Conservation (phyloP, 2,888 invertebrate genomes). For the Macaria notata region DNA sequence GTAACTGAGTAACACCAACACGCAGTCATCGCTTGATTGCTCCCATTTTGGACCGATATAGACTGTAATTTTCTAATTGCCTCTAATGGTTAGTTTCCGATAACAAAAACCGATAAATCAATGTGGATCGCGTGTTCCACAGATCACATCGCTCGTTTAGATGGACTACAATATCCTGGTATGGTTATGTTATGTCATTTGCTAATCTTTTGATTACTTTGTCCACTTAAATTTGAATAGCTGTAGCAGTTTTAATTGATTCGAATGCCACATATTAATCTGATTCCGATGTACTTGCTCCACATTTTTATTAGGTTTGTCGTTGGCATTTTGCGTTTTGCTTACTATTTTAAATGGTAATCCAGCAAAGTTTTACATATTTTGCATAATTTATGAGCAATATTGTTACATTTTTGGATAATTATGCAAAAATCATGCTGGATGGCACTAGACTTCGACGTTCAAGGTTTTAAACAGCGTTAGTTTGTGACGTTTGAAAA, state of each 20-base stretch:
- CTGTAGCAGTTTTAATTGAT: background rate
- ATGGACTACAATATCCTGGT: conserved; percentile 1
- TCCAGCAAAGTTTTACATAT: no score
- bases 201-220: background rate
- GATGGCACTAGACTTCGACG: no score
- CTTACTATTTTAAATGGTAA: no score
- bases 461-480: no score
- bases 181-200: background rate
- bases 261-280: background rate
- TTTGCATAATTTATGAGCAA: no score
- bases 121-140: conserved; percentile 33
- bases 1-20: conserved; percentile 24
- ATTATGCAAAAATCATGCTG: no score
- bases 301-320: no score
- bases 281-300: background rate
- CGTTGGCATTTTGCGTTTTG: no score
- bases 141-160: conserved; percentile 20
- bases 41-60: conserved; percentile 27
- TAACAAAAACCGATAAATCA: conserved; percentile 36
- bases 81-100: conserved; percentile 33
- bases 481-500: no score
- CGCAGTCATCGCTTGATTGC: conserved; percentile 29
- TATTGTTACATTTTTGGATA: no score
- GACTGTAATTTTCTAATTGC: conserved; percentile 36
- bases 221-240: background rate